A percentile compares a stretch with the other conserved stretches of the same genome.
These are phyloP conservation scores for Ifrita kowaldi DNA, from an alignment of 2,113 vertebrate species.

Conservation along the genomic window DNA sequence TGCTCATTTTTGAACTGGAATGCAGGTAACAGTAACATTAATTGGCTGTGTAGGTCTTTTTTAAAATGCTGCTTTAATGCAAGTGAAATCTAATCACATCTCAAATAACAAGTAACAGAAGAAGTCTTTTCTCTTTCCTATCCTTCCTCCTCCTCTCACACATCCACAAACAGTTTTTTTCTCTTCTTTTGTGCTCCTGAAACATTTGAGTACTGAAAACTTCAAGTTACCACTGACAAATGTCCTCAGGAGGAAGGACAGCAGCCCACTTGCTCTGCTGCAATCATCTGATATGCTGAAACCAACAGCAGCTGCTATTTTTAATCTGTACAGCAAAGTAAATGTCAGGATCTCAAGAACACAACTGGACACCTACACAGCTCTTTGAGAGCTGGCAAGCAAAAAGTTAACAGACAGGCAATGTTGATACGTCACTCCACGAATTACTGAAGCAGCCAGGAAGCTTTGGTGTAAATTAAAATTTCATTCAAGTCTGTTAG, in stretches of 20 bases:
- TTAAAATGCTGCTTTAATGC: neutral
- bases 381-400: neutral
- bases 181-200: neutral
- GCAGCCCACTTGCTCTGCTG: neutral
- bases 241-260: neutral
- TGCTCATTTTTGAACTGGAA: neutral
- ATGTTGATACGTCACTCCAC: accelerated
- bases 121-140: neutral
- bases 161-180: neutral
- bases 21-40: neutral
- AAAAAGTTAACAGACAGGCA: neutral
- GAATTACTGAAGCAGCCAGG: neutral
- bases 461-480: neutral
- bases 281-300: neutral
- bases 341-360: neutral
- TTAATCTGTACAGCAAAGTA: neutral
- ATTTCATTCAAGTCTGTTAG: neutral
- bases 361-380: neutral
- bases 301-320: constrained; percentile 49
- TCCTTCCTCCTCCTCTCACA: neutral
- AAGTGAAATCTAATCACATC: neutral
- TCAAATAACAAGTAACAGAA: neutral
- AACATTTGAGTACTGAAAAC: accelerated
- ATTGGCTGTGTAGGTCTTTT: neutral
- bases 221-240: neutral